These are phyloP conservation scores for Drosophila birchii DNA, from an alignment of 2,888 invertebrate genomes.

Conservation along the genomic window DNA sequence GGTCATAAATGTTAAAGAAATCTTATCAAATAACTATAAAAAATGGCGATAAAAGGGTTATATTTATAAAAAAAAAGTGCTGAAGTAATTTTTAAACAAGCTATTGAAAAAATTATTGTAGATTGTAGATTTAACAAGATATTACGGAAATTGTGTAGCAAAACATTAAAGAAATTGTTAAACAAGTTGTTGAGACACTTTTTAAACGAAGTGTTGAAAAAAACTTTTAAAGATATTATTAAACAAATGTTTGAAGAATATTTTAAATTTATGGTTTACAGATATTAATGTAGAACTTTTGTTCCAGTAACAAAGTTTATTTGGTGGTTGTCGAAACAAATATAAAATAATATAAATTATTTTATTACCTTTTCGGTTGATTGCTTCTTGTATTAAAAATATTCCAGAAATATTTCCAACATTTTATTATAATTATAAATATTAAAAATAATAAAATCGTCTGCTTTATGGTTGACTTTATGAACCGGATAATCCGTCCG, in stretches of 20 bases:
- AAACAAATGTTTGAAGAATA: background rate
- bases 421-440: background rate
- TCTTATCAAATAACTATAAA: background rate
- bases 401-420: background rate
- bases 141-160: too few species aligned
- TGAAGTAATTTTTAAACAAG: background rate
- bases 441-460: background rate
- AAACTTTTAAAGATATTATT: background rate
- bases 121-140: too few species aligned
- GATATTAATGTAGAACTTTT: too few species aligned
- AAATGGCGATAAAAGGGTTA: too few species aligned
- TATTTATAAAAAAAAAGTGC: fast-evolving
- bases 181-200: background rate
- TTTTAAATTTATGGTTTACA: background rate
- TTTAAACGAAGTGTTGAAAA: background rate
- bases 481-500: conserved; percentile 15
- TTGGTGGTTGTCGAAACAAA: too few species aligned
- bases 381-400: too few species aligned
- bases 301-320: too few species aligned
- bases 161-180: background rate
- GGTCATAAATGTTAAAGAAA: too few species aligned
- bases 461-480: conserved; percentile 11
- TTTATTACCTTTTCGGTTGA: too few species aligned
- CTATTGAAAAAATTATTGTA: background rate
- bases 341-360: too few species aligned